These are phyloP conservation scores for Limosa lapponica DNA, from an alignment of 2,797 vertebrate genomes.

Conservation along the genomic window DNA sequence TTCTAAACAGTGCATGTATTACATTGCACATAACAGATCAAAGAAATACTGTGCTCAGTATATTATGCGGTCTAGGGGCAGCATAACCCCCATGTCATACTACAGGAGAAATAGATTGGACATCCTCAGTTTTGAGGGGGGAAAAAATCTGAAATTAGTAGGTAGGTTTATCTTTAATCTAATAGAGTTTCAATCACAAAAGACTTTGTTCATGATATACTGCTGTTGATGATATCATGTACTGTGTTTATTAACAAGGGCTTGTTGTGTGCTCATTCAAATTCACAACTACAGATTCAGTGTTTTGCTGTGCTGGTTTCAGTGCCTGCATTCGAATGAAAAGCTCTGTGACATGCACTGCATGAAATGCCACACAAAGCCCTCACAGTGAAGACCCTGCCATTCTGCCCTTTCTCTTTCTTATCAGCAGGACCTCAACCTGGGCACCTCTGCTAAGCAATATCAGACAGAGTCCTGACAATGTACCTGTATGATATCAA, in stretches of 20 bases:
- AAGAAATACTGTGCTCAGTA: background rate
- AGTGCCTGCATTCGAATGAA: background rate
- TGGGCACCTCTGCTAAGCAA: background rate
- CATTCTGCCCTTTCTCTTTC: background rate
- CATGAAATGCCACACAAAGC: background rate
- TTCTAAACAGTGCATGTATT: background rate
- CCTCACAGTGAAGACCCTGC: background rate
- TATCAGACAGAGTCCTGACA: background rate
- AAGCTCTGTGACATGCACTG: background rate
- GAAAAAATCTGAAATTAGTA: background rate
- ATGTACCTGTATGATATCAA: background rate
- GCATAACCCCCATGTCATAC: background rate
- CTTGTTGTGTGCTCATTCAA: background rate
- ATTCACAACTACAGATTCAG: background rate
- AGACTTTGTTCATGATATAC: background rate
- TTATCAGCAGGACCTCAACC: fast-evolving
- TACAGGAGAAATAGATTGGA: background rate
- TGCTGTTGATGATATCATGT: background rate
- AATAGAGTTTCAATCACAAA: background rate
- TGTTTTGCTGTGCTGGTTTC: background rate
- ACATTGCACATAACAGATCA: background rate
- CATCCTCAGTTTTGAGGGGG: background rate
- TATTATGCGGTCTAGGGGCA: background rate
- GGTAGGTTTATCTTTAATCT: background rate
- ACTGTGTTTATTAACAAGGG: background rate